Base-by-base conservation (phyloP, 2,113 vertebrate genomes). In the Sylvietta virens region DNA sequence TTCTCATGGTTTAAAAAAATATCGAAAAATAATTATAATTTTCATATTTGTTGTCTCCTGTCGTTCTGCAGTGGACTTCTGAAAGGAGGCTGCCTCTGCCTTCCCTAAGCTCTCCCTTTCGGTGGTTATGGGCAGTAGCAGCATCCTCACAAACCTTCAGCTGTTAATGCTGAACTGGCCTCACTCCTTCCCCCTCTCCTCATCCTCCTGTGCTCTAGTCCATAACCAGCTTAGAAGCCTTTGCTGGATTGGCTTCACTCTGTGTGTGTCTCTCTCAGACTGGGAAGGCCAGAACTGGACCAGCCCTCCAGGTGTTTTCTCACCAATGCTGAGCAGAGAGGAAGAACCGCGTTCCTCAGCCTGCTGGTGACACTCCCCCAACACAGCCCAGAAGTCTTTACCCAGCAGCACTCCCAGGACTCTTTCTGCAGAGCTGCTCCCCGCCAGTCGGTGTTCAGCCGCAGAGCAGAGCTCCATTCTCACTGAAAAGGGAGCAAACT, bases 321-420 rank as follows among this genome's bases (percentile, higher is more conserved):
- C 80, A 60, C 4, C 66, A 56, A 8, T 3, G 2, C 39, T 64
- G 47, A 71, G 57, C 17, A 66, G 39, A 50, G 35, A 15, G 0
- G 1, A 73, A 65, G 27, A 42, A 30, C 28, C 35, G 30, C 23
- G 15, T 76, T 21, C 28, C n/a, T 54, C 0, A 0, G 6, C 30
- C 48, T 69, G 18, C 44, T 47, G 18, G 33, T 40, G 45, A 51
- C 23, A 22, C 5, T 47, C 10, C 20, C 21, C 17, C 23, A 35
- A 19, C 0, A 7, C 26, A 72, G 31, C 8, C n/a, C 50, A 65
- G 35, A 15, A 65, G 9, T 9, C 4, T 44, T 17, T 69, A 54
- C 6, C 11, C 42, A n/a, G 13, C 15, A 53, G 50, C 21, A 28
- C 8, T 15, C 26, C 19, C 8, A 35, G 23, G 14, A 50, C 42